Evolutionary conservation across 2,113 vertebrate genomes (phyloP).

Genomic region (Lagenorhynchus albirostris): DNA sequence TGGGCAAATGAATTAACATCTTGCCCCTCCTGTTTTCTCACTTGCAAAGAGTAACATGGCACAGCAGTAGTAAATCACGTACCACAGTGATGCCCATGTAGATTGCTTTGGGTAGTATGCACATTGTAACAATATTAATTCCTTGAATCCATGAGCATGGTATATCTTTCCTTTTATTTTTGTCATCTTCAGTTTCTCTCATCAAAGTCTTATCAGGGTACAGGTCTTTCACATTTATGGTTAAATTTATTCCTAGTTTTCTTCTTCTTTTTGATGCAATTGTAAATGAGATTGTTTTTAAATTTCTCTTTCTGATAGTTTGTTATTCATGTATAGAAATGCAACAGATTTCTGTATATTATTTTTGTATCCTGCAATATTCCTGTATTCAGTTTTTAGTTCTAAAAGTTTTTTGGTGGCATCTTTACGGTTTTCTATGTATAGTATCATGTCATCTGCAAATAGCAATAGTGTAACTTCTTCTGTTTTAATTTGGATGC

Average conservation of each 20-base stretch:
- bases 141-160: neutral
- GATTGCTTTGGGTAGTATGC: neutral
- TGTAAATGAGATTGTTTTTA: no score
- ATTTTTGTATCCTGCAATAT: no score
- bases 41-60: neutral
- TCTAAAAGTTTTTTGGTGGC: no score
- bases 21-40: neutral
- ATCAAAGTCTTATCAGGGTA: neutral
- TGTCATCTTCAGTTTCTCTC: neutral
- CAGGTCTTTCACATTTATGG: neutral
- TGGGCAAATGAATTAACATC: neutral
- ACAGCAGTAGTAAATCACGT: neutral
- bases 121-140: neutral
- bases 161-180: neutral
- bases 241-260: neutral
- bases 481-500: no score
- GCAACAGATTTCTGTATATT: no score
- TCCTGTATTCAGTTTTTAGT: no score
- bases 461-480: no score
- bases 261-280: neutral
- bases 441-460: no score
- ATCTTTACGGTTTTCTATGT: no score
- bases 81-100: accelerated
- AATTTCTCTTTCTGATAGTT: no score
- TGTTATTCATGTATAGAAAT: no score